A percentile compares a stretch with the other conserved stretches of the same genome.
phyloP scores from a whole-genome alignment of 2,888 invertebrate genomes.

The Harmothoe impar region DNA sequence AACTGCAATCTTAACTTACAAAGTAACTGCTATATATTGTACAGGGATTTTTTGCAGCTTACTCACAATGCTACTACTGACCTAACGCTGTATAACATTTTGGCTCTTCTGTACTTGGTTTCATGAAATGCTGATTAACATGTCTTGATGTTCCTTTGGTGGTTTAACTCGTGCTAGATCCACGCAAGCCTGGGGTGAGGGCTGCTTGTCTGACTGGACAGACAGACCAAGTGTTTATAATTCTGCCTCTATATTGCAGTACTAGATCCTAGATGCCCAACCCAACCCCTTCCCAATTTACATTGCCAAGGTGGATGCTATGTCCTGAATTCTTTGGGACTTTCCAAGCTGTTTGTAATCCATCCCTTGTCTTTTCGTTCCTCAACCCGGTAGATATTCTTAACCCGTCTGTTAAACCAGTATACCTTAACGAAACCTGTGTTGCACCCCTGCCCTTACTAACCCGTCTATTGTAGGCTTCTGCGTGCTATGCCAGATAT shows the following conservation, averaged over 20 bases:
- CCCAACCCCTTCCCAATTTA: neutral
- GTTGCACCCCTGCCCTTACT: neutral
- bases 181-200: neutral
- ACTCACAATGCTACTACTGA: neutral
- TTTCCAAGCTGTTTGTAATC: neutral
- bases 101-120: neutral
- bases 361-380: neutral
- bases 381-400: neutral
- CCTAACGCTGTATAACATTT: neutral
- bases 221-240: neutral
- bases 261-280: neutral
- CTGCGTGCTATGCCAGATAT: neutral
- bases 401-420: neutral
- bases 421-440: neutral
- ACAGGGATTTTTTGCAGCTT: neutral
- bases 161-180: neutral
- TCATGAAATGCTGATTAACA: neutral
- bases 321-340: neutral
- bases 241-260: neutral
- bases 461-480: neutral
- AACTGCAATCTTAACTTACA: slow-evolving; percentile 9
- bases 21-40: neutral
- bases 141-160: neutral
- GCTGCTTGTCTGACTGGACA: neutral
- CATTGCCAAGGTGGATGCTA: neutral